Conservation (phyloP, 2,888 invertebrate genomes). For the Lasioglossum lativentre region DNA sequence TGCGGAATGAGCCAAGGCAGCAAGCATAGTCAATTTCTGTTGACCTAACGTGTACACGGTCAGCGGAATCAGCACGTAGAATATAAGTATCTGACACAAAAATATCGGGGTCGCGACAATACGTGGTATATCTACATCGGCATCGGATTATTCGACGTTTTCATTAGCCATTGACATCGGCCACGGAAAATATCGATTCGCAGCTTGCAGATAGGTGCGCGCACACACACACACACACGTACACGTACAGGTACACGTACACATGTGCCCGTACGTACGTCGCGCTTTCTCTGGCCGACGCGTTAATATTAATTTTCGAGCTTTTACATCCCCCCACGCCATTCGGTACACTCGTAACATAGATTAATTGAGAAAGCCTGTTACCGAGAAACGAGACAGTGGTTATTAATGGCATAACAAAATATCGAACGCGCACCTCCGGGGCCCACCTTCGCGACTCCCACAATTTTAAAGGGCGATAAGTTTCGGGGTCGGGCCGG, state of each 20-base stretch:
- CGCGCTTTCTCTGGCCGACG: slow-evolving; percentile 59
- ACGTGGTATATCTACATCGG: slow-evolving; percentile 61
- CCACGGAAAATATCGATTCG: slow-evolving; percentile 71
- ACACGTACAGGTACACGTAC: not conserved
- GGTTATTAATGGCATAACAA: slow-evolving; percentile 74
- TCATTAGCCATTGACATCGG: slow-evolving; percentile 71
- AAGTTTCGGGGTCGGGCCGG: slow-evolving; percentile 42
- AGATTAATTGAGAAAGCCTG: slow-evolving; percentile 80
- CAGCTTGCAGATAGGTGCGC: slow-evolving; percentile 47
- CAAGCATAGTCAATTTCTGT: slow-evolving; percentile 43
- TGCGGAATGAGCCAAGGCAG: slow-evolving; percentile 30
- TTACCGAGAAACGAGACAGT: slow-evolving; percentile 72
- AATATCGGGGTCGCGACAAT: slow-evolving; percentile 50
- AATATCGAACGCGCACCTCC: slow-evolving; percentile 58
- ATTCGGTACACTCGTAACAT: slow-evolving; percentile 75
- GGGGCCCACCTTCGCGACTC: slow-evolving; percentile 46
- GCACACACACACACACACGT: not conserved
- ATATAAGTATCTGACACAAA: slow-evolving; percentile 57
- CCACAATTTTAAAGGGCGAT: slow-evolving; percentile 61
- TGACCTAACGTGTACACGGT: slow-evolving; percentile 53
- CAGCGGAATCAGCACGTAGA: slow-evolving; percentile 56
- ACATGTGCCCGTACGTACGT: not conserved
- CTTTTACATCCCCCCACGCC: slow-evolving; percentile 71
- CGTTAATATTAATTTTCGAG: slow-evolving; percentile 76
- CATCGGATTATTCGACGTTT: slow-evolving; percentile 70